Evolutionary conservation across 2,797 vertebrate species (phyloP).

Genomic region (Aldrovandia affinis): DNA sequence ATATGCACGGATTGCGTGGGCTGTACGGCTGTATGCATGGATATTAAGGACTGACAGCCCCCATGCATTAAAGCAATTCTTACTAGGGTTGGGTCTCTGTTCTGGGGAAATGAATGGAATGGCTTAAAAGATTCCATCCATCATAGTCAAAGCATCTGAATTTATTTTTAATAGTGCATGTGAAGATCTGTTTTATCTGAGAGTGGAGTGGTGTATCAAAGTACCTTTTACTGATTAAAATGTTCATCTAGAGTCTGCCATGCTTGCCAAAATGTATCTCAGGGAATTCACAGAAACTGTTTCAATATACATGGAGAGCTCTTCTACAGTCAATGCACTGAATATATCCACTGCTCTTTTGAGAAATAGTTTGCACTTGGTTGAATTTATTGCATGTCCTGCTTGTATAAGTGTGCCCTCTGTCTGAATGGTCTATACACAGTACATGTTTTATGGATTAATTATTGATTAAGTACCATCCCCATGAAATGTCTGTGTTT

Average conservation of each 20-base stretch:
- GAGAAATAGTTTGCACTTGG: neutral
- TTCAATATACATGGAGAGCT: neutral
- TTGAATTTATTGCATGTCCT: neutral
- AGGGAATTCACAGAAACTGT: neutral
- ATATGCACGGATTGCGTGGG: too few relatives aligned
- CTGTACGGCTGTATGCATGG: neutral
- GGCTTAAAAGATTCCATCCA: slow-evolving; percentile 18
- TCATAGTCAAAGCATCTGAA: slow-evolving; percentile 1
- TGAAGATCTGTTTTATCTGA: neutral
- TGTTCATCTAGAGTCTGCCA: neutral
- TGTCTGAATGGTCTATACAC: neutral
- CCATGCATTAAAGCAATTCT: slow-evolving; percentile 27
- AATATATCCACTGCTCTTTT: neutral
- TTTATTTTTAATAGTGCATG: neutral
- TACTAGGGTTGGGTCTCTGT: neutral
- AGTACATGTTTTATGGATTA: neutral
- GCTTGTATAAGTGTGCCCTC: neutral
- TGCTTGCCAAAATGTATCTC: neutral
- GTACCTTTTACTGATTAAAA: slow-evolving; percentile 1
- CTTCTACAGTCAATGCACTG: neutral
- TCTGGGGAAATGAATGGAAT: slow-evolving; percentile 9
- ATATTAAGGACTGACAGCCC: slow-evolving; percentile 30
- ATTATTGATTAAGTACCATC: neutral
- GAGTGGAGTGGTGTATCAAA: neutral
- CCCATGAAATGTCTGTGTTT: neutral